phyloP scores from a whole-genome alignment of 2,888 invertebrate genomes.

The Melinaea marsaeus region DNA sequence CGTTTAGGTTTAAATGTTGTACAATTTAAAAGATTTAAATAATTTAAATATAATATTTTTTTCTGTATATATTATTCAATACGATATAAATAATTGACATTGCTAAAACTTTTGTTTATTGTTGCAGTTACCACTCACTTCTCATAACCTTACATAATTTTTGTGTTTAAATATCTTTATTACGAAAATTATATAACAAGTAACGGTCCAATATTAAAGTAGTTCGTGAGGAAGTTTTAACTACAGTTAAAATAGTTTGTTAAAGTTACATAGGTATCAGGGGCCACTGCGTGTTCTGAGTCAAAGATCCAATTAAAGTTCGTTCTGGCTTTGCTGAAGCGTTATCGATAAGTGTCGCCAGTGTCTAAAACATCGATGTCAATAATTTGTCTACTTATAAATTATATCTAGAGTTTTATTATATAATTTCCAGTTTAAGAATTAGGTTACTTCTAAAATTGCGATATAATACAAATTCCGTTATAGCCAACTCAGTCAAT shows the following conservation, averaged over 20 bases:
- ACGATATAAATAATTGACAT: too few species aligned
- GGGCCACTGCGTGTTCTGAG: slow-evolving; percentile 20
- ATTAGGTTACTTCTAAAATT: too few species aligned
- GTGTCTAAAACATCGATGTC: neutral
- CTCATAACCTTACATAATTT: neutral
- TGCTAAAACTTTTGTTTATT: too few species aligned
- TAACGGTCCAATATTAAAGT: neutral
- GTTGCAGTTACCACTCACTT: too few species aligned
- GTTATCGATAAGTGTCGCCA: slow-evolving; percentile 28
- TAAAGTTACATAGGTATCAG: slow-evolving; percentile 3
- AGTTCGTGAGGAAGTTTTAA: slow-evolving; percentile 14
- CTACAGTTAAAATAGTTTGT: slow-evolving; percentile 22
- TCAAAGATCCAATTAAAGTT: slow-evolving; percentile 33
- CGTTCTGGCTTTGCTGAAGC: neutral
- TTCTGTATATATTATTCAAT: too few species aligned
- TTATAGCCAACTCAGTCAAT: too few species aligned
- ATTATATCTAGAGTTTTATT: too few species aligned
- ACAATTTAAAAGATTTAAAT: too few species aligned
- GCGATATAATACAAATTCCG: too few species aligned
- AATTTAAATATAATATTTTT: too few species aligned
- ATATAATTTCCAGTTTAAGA: too few species aligned
- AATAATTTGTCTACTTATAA: neutral
- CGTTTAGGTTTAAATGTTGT: too few species aligned
- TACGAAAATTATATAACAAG: neutral
- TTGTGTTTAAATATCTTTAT: neutral